Evolutionary conservation across 2,797 vertebrate genomes (phyloP), one percentile per base, ranked within the genome.

Genomic region (Sebastes itinus): DNA sequence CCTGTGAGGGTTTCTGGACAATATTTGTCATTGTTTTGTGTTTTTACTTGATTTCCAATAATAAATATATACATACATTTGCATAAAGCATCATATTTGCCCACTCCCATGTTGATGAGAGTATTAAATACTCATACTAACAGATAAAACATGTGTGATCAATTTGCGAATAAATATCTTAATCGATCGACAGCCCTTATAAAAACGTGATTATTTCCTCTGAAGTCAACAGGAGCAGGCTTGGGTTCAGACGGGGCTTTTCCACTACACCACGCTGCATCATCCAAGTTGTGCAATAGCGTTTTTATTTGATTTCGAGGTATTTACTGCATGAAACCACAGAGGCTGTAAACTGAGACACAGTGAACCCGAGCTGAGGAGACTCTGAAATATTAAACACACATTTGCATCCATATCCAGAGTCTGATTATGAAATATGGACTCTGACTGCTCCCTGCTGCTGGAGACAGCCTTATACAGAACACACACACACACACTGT

Each of bases 401-500:
- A 56, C 68, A 77, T 73, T 69, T 77, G 78, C 54, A 65, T 68
- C 49, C 54, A 64, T 23, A 67, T 25, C 46, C 71, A 65, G 62
- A n/a, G 65, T 28, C 38, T 46, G 82, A 66, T 27, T 61, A 66
- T 75, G 78, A 84, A 79, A 77, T 63, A 30, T 82, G 77, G 79
- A 42, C 77, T 69, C 32, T 49, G 77, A 55, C 71, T 83, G 87
- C 87, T 85, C 75, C 75, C 84, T 75, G 80, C 78, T 75, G 80
- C 80, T 72, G 72, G 60, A 79, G 63, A 59, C 54, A 5, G 78
- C 59, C 76, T 33, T 55, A 71, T 18, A 82, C 81, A 60, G 46
- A 87, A 80, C 62, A 81, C 78, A 78, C 61, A 75, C 68, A 65
- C 68, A 64, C 58, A 64, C 78, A 66, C 67, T 16, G 67, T 75